Base-by-base conservation (phyloP, 2,113 vertebrate species). In the Triplophysa tibetana region DNA sequence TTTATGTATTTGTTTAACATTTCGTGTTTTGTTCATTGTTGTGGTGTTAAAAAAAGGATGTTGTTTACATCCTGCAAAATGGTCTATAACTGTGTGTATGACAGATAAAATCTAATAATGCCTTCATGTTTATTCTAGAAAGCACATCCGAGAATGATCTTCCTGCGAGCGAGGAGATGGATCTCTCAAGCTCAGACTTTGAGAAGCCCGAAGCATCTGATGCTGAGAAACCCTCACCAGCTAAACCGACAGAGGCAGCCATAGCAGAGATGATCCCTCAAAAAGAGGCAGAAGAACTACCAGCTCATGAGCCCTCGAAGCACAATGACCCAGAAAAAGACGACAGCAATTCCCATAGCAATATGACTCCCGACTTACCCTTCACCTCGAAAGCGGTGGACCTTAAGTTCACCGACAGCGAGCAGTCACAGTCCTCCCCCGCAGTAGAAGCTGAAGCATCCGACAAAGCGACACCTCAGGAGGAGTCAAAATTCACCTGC, bases 341-440 rank as follows among this genome's bases (percentile, higher is more conserved):
- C 0, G 82, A 91, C 48, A 96, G 97, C 48, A 95, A 98, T 86
- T 91, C 92, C 3, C 91, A 94, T 86, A 99, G 97, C 94, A 98
- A 97, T 92, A 96, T 95, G 86, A 98, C 96, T 89, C 91, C 97
- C 87, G 97, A 99, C 90, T 93, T 99, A 73, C 95, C 98, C 92
- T 95, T 99, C 5, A 96, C 96, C 86, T 95, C 93, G 86, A 98
- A 96, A 89, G 93, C 98, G 67, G 97, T 98, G 82, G 97, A 96
- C 91, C 97, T 99, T 85, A 98, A 96, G 87, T 94, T 98, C 85
- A 92, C 85, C 85, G 54, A 87, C 84, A 50, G 72, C 74, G 68
- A 80, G 21, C 83, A 89, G 85, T 81, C 74, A 3, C 77, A 81
- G 75, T 80, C 87, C 21, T 84, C 79, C 17, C 69, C 83, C 0